Percentiles rank a stretch among this genome's conserved stretches.
phyloP scores from a whole-genome alignment of 2,113 vertebrate genomes.

The Thunnus maccoyii region DNA sequence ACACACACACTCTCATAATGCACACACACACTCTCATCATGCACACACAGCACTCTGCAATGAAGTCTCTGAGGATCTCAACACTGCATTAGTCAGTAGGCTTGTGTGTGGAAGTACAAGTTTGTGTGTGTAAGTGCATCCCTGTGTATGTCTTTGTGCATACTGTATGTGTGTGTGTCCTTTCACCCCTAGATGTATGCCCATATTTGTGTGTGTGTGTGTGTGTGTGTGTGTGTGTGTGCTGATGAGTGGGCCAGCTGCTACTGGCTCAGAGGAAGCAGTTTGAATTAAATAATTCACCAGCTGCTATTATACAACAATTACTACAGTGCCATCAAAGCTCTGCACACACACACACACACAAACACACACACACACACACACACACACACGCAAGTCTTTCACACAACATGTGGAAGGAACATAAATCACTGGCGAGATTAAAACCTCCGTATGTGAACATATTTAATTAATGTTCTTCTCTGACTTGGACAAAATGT shows the following conservation, averaged over 20 bases:
- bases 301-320: conserved; percentile 62
- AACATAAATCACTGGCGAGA: conserved; percentile 6
- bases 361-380: conserved; percentile 6
- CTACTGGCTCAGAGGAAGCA: conserved; percentile 54
- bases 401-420: conserved; percentile 2
- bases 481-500: not conserved
- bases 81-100: conserved; percentile 35
- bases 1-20: conserved; percentile 6
- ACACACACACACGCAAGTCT: not conserved
- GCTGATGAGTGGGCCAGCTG: conserved; percentile 49
- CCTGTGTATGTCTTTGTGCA: not conserved
- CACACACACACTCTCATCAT: conserved; percentile 2
- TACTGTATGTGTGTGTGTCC: conserved; percentile 9
- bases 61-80: not conserved
- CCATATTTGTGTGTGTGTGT: not conserved
- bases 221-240: conserved; percentile 2
- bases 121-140: conserved; percentile 6
- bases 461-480: conserved; percentile 16
- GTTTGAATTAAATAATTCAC: conserved; percentile 64
- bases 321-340: conserved; percentile 51
- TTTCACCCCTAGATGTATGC: not conserved
- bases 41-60: not conserved
- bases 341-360: conserved; percentile 1
- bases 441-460: not conserved
- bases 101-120: not conserved